These are phyloP conservation scores for Saccostrea glomerata DNA, from an alignment of 1,140 invertebrate species.

Conservation along the genomic window DNA sequence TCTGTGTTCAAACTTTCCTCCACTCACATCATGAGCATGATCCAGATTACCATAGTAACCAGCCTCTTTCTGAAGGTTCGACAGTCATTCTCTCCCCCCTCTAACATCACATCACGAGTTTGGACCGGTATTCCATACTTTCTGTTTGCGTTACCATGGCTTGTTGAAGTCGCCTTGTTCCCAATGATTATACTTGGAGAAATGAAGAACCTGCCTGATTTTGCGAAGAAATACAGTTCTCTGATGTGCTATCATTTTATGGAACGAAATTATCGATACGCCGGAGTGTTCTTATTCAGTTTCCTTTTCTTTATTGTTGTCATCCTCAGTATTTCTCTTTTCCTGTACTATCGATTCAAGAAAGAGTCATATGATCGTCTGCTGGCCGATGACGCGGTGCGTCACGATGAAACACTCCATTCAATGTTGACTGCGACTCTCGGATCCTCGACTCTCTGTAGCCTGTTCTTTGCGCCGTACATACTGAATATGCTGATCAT, in stretches of 20 bases:
- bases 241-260: neutral
- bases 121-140: neutral
- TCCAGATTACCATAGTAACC: neutral
- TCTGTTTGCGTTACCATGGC: neutral
- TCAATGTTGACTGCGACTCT: neutral
- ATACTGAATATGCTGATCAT: neutral
- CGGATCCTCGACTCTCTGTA: neutral
- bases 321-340: neutral
- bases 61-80: slow-evolving; percentile 6
- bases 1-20: neutral
- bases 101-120: neutral
- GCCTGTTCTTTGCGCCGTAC: neutral
- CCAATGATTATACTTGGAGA: neutral
- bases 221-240: neutral
- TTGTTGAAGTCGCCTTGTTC: neutral
- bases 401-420: neutral
- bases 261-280: neutral
- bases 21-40: slow-evolving; percentile 14
- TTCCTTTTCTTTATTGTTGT: neutral
- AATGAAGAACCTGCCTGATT: neutral
- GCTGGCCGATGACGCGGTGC: neutral
- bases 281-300: neutral
- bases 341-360: neutral
- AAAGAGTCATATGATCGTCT: slow-evolving; percentile 8
- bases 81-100: neutral